A percentile compares a stretch with the other conserved stretches of the same genome.
phyloP scores from a whole-genome alignment of 2,113 vertebrate species.

The Nothobranchius furzeri region DNA sequence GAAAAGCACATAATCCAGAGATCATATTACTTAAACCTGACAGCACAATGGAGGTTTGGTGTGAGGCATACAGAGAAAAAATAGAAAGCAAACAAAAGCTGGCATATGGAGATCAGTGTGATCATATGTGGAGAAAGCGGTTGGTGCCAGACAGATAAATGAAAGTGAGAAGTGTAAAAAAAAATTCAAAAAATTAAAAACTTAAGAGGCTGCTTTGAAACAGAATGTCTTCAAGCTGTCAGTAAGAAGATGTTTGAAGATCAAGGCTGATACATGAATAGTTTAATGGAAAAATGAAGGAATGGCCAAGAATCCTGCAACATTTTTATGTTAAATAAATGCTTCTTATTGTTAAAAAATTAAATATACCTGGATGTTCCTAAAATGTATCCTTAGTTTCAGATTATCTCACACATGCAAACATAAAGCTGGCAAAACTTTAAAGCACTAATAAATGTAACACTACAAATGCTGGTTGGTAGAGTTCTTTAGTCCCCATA shows the following conservation, averaged over 20 bases:
- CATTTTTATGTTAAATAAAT: neutral
- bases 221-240: slow-evolving; percentile 43
- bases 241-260: slow-evolving; percentile 43
- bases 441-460: neutral
- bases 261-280: slow-evolving; percentile 46
- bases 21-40: slow-evolving; percentile 18
- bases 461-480: no score
- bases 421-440: neutral
- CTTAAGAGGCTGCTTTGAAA: slow-evolving; percentile 38
- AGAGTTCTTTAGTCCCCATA: no score
- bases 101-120: slow-evolving; percentile 14
- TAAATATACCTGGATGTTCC: neutral
- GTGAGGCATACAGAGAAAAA: slow-evolving; percentile 3
- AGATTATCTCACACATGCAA: no score
- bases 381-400: no score
- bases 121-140: slow-evolving; percentile 8
- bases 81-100: slow-evolving; percentile 8
- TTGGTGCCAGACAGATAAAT: slow-evolving; percentile 25
- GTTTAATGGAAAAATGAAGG: neutral
- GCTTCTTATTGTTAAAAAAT: neutral
- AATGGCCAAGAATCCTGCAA: neutral
- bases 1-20: slow-evolving; percentile 15
- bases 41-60: slow-evolving; percentile 17
- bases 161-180: slow-evolving; percentile 8
- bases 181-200: neutral